Percentiles rank a stretch among this genome's conserved stretches.
These are phyloP conservation scores for Dasypolia templi DNA, from an alignment of 2,888 invertebrate species.

Conservation along the genomic window DNA sequence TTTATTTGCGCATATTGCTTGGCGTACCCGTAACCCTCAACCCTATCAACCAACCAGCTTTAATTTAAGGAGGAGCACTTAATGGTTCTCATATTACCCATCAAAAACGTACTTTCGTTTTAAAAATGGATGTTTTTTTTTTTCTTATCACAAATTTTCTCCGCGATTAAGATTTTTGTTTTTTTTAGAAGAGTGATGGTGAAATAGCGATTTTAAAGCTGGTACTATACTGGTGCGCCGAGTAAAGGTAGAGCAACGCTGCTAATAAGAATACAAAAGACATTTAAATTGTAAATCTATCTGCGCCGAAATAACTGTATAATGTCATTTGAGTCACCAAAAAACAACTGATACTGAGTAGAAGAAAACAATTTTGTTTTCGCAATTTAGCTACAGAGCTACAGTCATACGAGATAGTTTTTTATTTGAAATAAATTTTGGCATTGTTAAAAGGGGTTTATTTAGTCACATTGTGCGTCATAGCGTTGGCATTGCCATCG, in stretches of 20 bases:
- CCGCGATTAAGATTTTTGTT: conserved; percentile 47
- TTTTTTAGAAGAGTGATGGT: no score
- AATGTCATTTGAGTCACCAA: conserved; percentile 43
- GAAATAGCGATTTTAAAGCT: conserved; percentile 42
- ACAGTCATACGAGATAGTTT: conserved; percentile 33
- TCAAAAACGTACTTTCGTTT: conserved; percentile 6
- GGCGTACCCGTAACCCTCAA: neutral
- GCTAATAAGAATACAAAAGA: neutral
- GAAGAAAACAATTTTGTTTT: conserved; percentile 43
- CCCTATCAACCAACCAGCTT: conserved; percentile 4
- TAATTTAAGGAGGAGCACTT: conserved; percentile 32
- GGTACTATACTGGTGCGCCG: conserved; percentile 26
- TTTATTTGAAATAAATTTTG: conserved; percentile 28
- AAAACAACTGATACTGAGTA: conserved; percentile 40
- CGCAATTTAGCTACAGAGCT: conserved; percentile 10
- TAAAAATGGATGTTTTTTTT: conserved; percentile 34
- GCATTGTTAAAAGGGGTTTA: conserved; percentile 14
- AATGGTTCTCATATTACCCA: conserved; percentile 24
- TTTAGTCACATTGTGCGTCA: conserved; percentile 45
- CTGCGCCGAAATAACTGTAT: conserved; percentile 27
- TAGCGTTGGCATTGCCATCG: neutral
- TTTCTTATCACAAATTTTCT: conserved; percentile 40
- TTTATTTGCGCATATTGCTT: conserved; percentile 40
- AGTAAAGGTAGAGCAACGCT: neutral
- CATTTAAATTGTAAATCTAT: conserved; percentile 29